A percentile compares a stretch with the other conserved stretches of the same genome.
Conservation (phyloP, 2,797 vertebrate genomes). For the Alauda arvensis region DNA sequence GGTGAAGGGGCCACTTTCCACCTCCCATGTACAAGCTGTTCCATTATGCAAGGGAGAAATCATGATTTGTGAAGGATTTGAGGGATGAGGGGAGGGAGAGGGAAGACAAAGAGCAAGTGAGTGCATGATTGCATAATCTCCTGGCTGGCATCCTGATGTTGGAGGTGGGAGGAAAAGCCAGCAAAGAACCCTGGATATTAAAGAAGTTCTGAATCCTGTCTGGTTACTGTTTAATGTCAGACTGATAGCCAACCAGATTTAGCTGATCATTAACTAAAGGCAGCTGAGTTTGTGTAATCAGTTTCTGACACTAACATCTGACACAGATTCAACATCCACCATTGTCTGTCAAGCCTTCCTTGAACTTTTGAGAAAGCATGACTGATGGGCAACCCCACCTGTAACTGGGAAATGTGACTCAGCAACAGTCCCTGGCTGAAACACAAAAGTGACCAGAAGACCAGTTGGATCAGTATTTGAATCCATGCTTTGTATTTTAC, state of each 20-base stretch:
- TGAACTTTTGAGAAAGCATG: background rate
- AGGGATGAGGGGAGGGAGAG: background rate
- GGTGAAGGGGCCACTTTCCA: background rate
- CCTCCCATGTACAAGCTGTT: background rate
- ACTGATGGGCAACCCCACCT: background rate
- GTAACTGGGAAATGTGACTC: background rate
- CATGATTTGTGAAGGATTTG: background rate
- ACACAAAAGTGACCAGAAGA: background rate
- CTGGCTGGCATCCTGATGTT: background rate
- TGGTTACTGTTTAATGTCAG: background rate
- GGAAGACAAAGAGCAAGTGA: background rate
- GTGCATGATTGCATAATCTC: background rate
- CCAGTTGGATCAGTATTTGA: background rate
- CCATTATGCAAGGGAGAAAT: background rate
- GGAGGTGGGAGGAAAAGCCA: background rate
- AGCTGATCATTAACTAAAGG: constrained; percentile 33
- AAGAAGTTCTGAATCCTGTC: background rate
- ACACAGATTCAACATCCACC: background rate
- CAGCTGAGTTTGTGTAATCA: background rate
- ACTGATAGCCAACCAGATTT: background rate
- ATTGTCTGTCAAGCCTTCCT: background rate
- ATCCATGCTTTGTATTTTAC: background rate
- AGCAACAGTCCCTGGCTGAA: background rate
- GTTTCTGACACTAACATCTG: background rate
- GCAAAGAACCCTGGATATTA: background rate